Percentiles rank a stretch among this genome's conserved stretches.
These are phyloP conservation scores for Sialis fuliginosa DNA, from an alignment of 2,888 invertebrate genomes.

Conservation along the genomic window DNA sequence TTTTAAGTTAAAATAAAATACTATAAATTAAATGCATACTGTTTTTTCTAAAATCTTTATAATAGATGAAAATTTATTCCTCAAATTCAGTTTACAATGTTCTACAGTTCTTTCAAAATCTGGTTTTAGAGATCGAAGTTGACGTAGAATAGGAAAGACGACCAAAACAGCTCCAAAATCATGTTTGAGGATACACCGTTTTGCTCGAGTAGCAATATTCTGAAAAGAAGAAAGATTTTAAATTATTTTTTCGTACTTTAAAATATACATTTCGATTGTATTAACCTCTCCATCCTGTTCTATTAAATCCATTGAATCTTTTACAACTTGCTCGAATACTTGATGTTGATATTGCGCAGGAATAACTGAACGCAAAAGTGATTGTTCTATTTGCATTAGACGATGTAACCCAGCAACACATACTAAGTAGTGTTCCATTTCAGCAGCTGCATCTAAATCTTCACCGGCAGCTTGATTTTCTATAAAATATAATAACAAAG, in stretches of 20 bases:
- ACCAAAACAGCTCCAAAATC: conserved; percentile 66
- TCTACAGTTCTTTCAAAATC: conserved; percentile 65
- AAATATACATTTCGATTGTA: conserved; percentile 2
- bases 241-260: conserved; percentile 1
- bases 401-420: conserved; percentile 68
- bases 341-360: conserved; percentile 63
- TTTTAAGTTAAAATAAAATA: conserved; percentile 1
- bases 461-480: conserved; percentile 22
- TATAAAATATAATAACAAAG: conserved; percentile 1
- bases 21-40: conserved; percentile 26
- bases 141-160: conserved; percentile 67
- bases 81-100: conserved; percentile 47
- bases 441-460: conserved; percentile 52
- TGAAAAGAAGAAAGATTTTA: conserved; percentile 19
- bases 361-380: conserved; percentile 67
- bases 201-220: conserved; percentile 55
- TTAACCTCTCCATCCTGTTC: conserved; percentile 70
- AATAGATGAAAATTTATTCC: conserved; percentile 54
- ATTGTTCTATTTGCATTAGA: conserved; percentile 74
- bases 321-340: conserved; percentile 68
- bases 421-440: conserved; percentile 68
- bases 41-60: conserved; percentile 56
- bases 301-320: conserved; percentile 68
- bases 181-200: conserved; percentile 55
- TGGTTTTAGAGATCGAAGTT: conserved; percentile 55